Evolutionary conservation across 1,140 invertebrate genomes (phyloP), one percentile per base, ranked within the genome.

Genomic region (Plodia interpunctella): DNA sequence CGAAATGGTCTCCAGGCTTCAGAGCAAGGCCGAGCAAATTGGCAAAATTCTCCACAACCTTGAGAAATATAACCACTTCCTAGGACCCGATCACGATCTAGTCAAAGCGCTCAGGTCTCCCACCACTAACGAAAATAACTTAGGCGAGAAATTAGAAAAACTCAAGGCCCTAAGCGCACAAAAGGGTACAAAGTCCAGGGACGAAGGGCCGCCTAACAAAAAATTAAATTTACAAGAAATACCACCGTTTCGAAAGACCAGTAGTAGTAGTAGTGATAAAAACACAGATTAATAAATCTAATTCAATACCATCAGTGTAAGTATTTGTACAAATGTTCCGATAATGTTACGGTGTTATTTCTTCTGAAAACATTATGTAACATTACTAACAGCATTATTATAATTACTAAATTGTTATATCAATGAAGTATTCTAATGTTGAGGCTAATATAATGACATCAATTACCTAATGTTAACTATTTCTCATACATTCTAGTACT

Each of bases 11-110:
- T 95, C 95, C 87, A 94, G 96, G 63, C 94, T 97, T 66, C 96
- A 97, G 87, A 94, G 93, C 69, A 97, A 97, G 91, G 96, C 96
- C 68, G 94, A 94, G 88, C 95, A 97, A 89, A 97, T 97, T 85
- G 96, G 96, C 87, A 95, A 96, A 90, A 94, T 97, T 81, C 92
- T 97, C 71, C 94, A 94, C 90, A 97, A 96, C 89, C 92, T 97
- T 76, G 95, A 97, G 91, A 96, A 96, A 90, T 95, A 95, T 89
- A 94, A 94, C 87, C 91, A 93, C 76, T 90, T 93, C 68, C 90
- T 93, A 83, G 93, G 93, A 90, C 92, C 94, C 32, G 90, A 91
- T 59, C 87, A 91, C 50, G 81, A 89, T 69, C 63, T 89, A 60
- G 88, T 90, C 55, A 91, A 91, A 71, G 91, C 90, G 56, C 85